phyloP scores from a whole-genome alignment of 2,797 vertebrate species.

The Antrozous pallidus region DNA sequence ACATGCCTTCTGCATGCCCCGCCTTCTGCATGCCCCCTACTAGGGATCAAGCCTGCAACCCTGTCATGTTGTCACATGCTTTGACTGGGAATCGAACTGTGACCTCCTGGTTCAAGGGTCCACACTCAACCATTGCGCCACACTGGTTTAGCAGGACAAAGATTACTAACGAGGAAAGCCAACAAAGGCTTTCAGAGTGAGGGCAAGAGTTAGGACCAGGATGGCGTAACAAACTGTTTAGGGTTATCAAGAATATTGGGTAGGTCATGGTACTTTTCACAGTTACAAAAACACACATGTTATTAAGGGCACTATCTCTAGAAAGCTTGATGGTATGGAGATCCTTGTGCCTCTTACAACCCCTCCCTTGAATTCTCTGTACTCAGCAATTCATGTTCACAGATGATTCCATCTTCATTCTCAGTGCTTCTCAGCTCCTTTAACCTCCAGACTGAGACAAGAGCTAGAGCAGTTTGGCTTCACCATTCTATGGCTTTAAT shows the following conservation, averaged over 20 bases:
- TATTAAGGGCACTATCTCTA: background rate
- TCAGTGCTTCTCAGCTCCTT: background rate
- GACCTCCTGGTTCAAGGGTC: too few relatives aligned
- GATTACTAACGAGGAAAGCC: background rate
- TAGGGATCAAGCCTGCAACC: too few relatives aligned
- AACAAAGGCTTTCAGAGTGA: background rate
- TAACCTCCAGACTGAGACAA: background rate
- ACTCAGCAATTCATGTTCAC: background rate
- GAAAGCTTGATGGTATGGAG: background rate
- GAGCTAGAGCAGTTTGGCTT: background rate
- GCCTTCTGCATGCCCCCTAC: too few relatives aligned
- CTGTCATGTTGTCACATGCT: too few relatives aligned
- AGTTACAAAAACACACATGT: background rate
- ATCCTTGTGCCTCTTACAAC: background rate
- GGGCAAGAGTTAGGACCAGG: too few relatives aligned
- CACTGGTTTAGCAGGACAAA: background rate
- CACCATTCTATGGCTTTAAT: background rate
- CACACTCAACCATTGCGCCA: too few relatives aligned
- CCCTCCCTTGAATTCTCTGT: background rate
- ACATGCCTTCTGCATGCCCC: too few relatives aligned
- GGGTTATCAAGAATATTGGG: background rate
- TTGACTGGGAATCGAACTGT: too few relatives aligned
- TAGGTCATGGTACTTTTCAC: background rate
- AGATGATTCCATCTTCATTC: background rate
- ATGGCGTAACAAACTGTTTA: background rate